Conservation (phyloP, 2,797 vertebrate species). For the Premnoplex brunnescens region DNA sequence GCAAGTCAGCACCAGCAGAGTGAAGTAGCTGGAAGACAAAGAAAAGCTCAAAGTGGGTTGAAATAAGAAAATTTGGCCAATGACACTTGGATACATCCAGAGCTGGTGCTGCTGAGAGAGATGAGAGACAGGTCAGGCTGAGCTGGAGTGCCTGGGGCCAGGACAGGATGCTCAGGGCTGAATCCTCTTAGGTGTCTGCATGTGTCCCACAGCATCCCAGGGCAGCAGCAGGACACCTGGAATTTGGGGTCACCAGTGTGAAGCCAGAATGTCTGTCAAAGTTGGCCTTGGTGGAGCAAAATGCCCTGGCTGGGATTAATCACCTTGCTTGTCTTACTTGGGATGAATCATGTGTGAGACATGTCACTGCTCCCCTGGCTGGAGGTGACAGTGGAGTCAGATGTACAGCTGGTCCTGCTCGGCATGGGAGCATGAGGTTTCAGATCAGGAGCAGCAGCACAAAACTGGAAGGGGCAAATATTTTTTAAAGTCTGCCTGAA, state of each 20-base stretch:
- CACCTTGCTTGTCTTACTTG: neutral
- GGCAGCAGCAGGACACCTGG: neutral
- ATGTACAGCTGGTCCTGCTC: too few relatives aligned
- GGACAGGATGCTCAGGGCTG: neutral
- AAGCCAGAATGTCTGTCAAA: neutral
- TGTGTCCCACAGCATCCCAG: neutral
- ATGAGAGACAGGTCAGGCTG: neutral
- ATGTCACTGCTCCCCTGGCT: neutral
- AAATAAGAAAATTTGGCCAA: neutral
- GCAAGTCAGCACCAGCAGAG: neutral
- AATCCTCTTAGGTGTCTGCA: neutral
- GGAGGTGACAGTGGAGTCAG: neutral
- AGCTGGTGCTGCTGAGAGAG: neutral
- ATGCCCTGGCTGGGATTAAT: neutral
- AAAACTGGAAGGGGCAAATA: accelerated
- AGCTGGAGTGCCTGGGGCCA: neutral
- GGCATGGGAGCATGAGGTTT: too few relatives aligned
- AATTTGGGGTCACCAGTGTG: neutral
- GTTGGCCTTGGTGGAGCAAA: neutral
- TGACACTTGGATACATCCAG: neutral
- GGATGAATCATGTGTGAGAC: neutral
- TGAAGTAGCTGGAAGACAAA: neutral
- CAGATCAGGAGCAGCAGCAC: neutral
- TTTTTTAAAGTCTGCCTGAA: neutral
- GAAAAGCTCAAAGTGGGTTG: neutral